Conservation (phyloP, 2,113 vertebrate genomes). For the Rhegmatorhina hoffmannsi region DNA sequence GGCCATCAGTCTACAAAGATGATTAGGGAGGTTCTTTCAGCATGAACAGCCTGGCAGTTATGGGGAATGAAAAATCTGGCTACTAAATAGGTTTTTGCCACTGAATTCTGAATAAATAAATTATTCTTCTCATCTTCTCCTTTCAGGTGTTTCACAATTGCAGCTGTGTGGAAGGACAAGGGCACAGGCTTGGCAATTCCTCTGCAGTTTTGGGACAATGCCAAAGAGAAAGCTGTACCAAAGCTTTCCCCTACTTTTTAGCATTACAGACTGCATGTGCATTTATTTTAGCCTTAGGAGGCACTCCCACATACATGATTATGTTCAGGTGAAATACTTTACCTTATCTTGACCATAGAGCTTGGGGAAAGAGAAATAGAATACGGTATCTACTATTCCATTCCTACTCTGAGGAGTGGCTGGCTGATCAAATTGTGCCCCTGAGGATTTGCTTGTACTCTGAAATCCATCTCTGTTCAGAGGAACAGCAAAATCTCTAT, state of each 20-base stretch:
- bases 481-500: neutral
- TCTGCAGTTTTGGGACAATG: conserved; percentile 84
- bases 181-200: conserved; percentile 69
- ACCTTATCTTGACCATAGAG: neutral
- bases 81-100: neutral
- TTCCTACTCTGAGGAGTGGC: neutral
- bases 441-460: neutral
- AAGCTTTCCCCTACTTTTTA: conserved; percentile 84
- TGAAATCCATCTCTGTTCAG: neutral
- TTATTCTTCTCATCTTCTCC: neutral
- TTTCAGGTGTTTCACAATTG: conserved; percentile 87
- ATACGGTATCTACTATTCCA: neutral
- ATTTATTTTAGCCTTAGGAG: conserved; percentile 81
- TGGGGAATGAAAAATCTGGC: neutral
- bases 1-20: neutral
- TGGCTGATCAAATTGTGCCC: neutral
- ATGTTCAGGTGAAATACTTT: conserved; percentile 81
- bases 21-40: neutral
- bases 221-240: conserved; percentile 78
- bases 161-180: conserved; percentile 79
- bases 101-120: neutral
- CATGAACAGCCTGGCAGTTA: neutral
- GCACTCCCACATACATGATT: conserved; percentile 84
- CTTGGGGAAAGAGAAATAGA: neutral
- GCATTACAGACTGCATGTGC: conserved; percentile 78